phyloP scores from a whole-genome alignment of 2,888 invertebrate genomes.

The Ecdyonurus torrentis region DNA sequence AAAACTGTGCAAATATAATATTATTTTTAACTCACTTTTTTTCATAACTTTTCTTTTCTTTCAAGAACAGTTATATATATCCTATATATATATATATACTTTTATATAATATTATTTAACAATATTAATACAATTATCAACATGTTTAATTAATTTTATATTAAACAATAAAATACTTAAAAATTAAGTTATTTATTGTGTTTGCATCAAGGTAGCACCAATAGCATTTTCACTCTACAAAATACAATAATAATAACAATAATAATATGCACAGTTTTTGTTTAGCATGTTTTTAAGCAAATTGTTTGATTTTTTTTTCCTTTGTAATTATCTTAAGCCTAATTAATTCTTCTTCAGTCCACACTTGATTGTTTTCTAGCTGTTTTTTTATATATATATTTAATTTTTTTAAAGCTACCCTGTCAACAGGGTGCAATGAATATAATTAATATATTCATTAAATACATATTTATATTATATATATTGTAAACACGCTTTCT shows the following conservation, averaged over 20 bases:
- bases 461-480: no score
- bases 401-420: background rate
- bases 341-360: background rate
- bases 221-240: no score
- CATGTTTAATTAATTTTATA: background rate
- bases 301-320: background rate
- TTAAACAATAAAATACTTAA: background rate
- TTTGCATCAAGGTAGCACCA: no score
- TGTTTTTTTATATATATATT: no score
- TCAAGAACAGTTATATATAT: no score
- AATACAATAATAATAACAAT: no score
- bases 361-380: background rate
- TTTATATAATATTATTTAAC: background rate
- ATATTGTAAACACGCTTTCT: no score
- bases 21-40: no score
- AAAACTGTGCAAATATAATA: background rate
- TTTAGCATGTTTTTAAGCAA: no score
- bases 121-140: background rate
- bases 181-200: background rate
- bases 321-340: background rate
- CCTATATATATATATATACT: background rate
- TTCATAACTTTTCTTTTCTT: no score
- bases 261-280: no score
- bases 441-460: no score
- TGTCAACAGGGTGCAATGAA: background rate